Base-by-base conservation (phyloP, 92 coral and sea anemone species). In the Porites cylindrica region DNA sequence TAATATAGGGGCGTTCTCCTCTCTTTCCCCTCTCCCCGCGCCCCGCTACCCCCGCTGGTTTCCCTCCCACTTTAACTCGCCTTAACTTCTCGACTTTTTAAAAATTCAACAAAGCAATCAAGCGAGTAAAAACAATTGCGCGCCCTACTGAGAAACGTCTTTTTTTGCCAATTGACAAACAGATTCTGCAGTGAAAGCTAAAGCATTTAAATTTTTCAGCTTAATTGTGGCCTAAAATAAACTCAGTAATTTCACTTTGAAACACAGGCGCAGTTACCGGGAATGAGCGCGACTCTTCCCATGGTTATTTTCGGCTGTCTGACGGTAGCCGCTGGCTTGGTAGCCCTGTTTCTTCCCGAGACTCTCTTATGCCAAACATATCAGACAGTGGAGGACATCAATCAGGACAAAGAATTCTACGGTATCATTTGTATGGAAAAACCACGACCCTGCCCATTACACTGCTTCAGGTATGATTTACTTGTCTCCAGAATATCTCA, bases 311-410 rank as follows among this genome's bases (percentile, higher is more conserved):
- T 93, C 66, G 96, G 94, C 50, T 89, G 85, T 0, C 77, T 84
- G 58, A 81, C 85, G 17, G 74, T 93, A 76, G 72, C 93, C 61
- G 96, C 94, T 38, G 96, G 91, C 21, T 53, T 91, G 16, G n/a
- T 84, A 52, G 86, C 93, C 19, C 72, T 93, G 66, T 89, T 90
- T 79, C 72, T 93, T 69, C 96, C 96, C 24, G 96, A 93, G 83
- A 93, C 96, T 17, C 72, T 91, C 47, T 72, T 85, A 32, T 66
- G 83, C 16, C 80, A 78, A 52, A 87, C 83, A 69, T 87, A 83
- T 53, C 92, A 93, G 86, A 93, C 94, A 23, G 72, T 93, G 63
- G 96, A 91, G 10, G 94, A 93, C 17, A 77, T 72, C 50, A 88
- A 59, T 26, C 76, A 65, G 64, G 85, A 85, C 60, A 83, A 78